Base-by-base conservation (phyloP, 2,888 invertebrate species). In the Helleia helle region DNA sequence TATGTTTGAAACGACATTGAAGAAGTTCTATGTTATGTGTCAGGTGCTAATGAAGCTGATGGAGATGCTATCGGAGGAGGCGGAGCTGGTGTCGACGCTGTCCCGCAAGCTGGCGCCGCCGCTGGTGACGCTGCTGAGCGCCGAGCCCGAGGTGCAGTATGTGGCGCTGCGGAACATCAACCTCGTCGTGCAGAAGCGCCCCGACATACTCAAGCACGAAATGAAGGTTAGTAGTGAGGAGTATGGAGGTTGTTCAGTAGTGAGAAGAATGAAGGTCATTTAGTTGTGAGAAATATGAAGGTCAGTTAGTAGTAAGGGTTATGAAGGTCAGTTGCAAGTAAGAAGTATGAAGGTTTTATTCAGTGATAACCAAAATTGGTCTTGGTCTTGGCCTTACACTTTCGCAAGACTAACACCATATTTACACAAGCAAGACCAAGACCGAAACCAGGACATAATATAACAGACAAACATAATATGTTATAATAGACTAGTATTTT, bases 91-190 rank as follows among this genome's bases (percentile, higher is more conserved):
- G 48, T 89, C 91, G 29, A 95, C 95, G 3, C 84, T 99, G 42
- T 95, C 96, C 18, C 97, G 99, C 72, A 99, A 99, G 77, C 84
- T 99, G 58, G 97, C 99, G 3, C 99, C 99, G n/a, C 99, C 99
- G 5, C 88, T 99, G 26, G 99, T 99, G 5, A 99, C 99, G 0
- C 86, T 99, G 40, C 88, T 99, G 6, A 97, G 97, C 30, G 97
- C 98, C 0, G 99, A 99, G 72, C 97, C 99, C 0, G 99, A 99
- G 79, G 99, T 99, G 38, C 99, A 99, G 75, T 99, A 99, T 69
- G 99, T 99, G 3, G 99, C 99, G 0, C 84, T 99, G 43, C 85
- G 99, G 52, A 99, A 99, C 74, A 99, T 99, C 64, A 99, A 99
- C 83, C 88, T 99, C 34, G 99, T 99, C 49, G 99, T 99, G 9